Evolutionary conservation across 2,797 vertebrate species (phyloP), one percentile per base, ranked within the genome.

Genomic region (Neosilurus hyrtlii): DNA sequence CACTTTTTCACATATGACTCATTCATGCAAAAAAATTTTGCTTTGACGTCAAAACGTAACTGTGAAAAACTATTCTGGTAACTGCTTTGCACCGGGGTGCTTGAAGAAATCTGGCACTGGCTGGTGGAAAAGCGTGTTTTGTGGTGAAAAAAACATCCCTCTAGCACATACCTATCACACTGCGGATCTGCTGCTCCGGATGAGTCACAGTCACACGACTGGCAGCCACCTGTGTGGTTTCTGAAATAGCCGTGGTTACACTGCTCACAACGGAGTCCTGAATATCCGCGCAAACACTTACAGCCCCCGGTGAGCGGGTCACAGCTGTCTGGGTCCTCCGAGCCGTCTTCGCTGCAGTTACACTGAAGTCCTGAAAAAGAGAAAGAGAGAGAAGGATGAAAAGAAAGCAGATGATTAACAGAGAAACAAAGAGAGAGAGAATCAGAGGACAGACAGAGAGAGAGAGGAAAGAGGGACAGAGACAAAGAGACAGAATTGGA

Each of bases 261-360:
- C 65, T 79, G 68, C 4, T 86, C 83, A 54, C 90, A 91, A 73
- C 63, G 87, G 24, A 75, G 80, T 35, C 90, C 90, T 0, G 57
- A n/a, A 79, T 90, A 89, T 51, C 88, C 88, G 11, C 15, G 18
- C 70, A 88, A 52, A 62, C 90, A 91, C 24, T 49, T 49, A 68
- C 90, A 91, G 67, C 84, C 86, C 3, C 88, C 88, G 0, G 89
- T 90, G 56, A 61, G 52, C 4, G 26, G 71, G 51, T 90, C 78
- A n/a, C 90, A 91, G 51, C 68, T 73, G 24, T 86, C 80, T 4
- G 71, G 82, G 79, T 83, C 81, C 43, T 54, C 62, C 0, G 85
- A 85, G 35, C 90, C 90, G 66, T 88, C 82, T 3, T 52, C 5
- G 37, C 88, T 91, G 85, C 90, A 91, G 88, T 91, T 90, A 78